These are phyloP conservation scores for Apaloderma vittatum DNA, from an alignment of 2,113 vertebrate genomes.

Conservation along the genomic window DNA sequence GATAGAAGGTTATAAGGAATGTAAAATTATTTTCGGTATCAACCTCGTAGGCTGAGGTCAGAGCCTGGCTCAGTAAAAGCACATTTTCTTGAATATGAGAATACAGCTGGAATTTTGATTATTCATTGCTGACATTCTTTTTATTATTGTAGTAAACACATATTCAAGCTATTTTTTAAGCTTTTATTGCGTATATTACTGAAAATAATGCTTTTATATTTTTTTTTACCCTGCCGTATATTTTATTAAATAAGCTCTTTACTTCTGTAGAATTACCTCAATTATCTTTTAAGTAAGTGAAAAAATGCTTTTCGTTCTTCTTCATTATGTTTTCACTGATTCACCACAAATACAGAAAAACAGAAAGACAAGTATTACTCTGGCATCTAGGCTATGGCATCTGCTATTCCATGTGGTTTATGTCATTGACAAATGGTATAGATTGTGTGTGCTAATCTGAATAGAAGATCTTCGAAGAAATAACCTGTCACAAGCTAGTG, in stretches of 20 bases:
- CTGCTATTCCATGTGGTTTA: constrained; percentile 67
- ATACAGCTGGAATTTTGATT: not conserved
- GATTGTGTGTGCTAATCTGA: constrained; percentile 5
- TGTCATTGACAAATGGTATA: constrained; percentile 66
- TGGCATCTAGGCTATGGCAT: constrained; percentile 39
- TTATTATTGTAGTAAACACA: too few species aligned
- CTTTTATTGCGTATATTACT: not conserved
- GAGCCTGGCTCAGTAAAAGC: not conserved
- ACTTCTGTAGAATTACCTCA: not conserved
- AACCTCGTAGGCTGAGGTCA: not conserved
- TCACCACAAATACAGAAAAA: not conserved
- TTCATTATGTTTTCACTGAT: not conserved
- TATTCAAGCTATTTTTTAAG: not conserved
- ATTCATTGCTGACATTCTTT: too few species aligned
- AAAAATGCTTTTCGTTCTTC: not conserved
- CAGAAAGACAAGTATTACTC: not conserved
- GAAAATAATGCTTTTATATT: not conserved
- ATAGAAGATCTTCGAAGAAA: constrained; percentile 34
- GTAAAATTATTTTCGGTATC: not conserved
- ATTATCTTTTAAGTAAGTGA: not conserved
- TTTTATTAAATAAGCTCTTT: not conserved
- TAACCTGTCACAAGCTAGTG: constrained; percentile 35
- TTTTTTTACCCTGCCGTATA: not conserved
- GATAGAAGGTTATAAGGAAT: not conserved
- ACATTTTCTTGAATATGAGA: not conserved